Evolutionary conservation across 2,888 invertebrate genomes (phyloP).

Genomic region (Hypolimnas misippus): DNA sequence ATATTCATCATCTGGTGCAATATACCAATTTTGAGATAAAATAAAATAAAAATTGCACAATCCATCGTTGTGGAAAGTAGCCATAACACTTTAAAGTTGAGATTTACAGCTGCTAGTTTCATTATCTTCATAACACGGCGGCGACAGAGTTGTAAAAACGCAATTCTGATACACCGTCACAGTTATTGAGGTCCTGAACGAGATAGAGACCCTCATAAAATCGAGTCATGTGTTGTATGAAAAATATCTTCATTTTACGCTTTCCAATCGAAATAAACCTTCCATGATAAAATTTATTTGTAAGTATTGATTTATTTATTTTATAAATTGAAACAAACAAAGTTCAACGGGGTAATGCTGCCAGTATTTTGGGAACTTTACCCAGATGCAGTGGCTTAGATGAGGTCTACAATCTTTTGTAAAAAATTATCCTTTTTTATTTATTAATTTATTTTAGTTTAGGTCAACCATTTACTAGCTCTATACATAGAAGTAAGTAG

Average conservation of each 20-base stretch:
- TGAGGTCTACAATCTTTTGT: too few species aligned
- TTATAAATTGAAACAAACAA: too few species aligned
- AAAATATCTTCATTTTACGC: conserved; percentile 5
- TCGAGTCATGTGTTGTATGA: conserved; percentile 1
- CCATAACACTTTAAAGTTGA: not conserved
- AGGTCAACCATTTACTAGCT: too few species aligned
- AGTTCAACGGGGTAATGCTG: too few species aligned
- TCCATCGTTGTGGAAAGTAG: not conserved
- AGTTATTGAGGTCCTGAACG: not conserved
- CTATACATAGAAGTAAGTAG: too few species aligned
- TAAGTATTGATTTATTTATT: not conserved
- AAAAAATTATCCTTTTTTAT: too few species aligned
- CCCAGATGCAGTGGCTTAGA: too few species aligned
- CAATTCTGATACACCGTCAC: conserved; percentile 2
- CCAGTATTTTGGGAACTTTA: too few species aligned
- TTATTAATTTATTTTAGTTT: too few species aligned
- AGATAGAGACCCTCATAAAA: conserved; percentile 7
- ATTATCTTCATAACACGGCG: conserved; percentile 1
- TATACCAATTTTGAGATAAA: too few species aligned
- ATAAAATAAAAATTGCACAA: not conserved
- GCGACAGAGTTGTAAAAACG: not conserved
- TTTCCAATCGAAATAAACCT: not conserved
- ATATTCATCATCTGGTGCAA: too few species aligned
- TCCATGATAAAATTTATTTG: not conserved
- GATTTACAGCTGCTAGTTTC: not conserved